Base-by-base conservation (phyloP, 2,888 invertebrate species). In the Tipula confusa region DNA sequence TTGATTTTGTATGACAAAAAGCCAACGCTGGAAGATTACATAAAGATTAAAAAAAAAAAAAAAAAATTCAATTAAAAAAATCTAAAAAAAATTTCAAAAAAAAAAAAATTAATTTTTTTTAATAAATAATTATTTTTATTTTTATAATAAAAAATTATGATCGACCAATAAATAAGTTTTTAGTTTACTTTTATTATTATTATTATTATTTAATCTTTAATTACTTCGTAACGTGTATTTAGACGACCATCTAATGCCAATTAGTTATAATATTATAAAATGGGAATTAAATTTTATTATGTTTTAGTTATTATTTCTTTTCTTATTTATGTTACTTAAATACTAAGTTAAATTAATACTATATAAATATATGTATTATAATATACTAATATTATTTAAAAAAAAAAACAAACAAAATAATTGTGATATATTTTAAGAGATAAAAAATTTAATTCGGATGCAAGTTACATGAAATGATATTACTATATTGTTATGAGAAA, bases 1-100 rank as follows among this genome's bases (percentile, higher is more conserved):
- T 90, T 86, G 90, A 90, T 87, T 90, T 90, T 85, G 90, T 90
- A 90, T 90, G 90, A 90, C 90, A 89, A 88, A 89, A 88, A 87
- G 89, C 88, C 88, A 87, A 89, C 89, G 89, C 89, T 89, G 88
- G 85, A 85, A 85, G 85, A 85, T 84, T 88, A 87, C 82, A 82
- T 11, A 82, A 82, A 82, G 82, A 82, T 82, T 82, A 82, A 82
- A 82, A 29, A 29, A 29, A n/a, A 15, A n/a, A n/a, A n/a, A n/a
- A 80, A 80, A 80, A 29, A 80, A 79, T 28, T 79, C 80, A 64
- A 9, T 64, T 64, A 64, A 64, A 64, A 64, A 64, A 64, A 64
- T 64, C 24, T 64, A 48, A 48, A 48, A 64, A 64, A 64, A 64
- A 64, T 64, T 64, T 64, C 64, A 64, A 64, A 64, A 64, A 64